Percentiles rank a stretch among this genome's conserved stretches.
Conservation (phyloP, 2,113 vertebrate genomes). For the Phalacrocorax carbo region DNA sequence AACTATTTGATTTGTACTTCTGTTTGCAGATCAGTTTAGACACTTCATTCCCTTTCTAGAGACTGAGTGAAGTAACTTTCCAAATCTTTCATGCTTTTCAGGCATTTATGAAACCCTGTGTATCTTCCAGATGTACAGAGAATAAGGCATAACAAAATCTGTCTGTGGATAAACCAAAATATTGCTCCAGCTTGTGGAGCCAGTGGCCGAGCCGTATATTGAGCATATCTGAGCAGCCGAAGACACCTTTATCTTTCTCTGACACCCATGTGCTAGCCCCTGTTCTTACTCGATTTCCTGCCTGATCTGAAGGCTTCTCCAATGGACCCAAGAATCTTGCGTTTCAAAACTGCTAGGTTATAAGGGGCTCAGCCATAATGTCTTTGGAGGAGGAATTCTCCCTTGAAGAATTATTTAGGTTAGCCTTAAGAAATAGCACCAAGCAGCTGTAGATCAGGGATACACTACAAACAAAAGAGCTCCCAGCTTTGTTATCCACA, state of each 20-base stretch:
- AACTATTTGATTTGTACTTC: background rate
- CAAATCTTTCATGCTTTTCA: background rate
- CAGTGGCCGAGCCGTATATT: background rate
- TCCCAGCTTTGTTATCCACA: background rate
- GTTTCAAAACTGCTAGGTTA: background rate
- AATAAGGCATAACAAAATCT: background rate
- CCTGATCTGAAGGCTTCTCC: background rate
- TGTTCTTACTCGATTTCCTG: background rate
- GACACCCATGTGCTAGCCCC: background rate
- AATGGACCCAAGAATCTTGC: background rate
- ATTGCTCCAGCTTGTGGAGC: background rate
- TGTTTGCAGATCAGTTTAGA: background rate
- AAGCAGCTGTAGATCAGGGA: background rate
- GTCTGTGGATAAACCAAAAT: background rate
- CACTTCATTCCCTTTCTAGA: background rate
- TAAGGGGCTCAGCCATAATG: background rate
- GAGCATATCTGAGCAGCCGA: background rate
- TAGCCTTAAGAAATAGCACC: background rate
- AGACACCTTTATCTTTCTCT: background rate
- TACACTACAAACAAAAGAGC: background rate
- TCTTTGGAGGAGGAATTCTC: background rate
- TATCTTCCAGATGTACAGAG: background rate
- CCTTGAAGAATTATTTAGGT: background rate
- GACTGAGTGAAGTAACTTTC: background rate
- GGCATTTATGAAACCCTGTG: background rate